Conservation (phyloP, 2,113 vertebrate genomes). For the Caretta caretta region DNA sequence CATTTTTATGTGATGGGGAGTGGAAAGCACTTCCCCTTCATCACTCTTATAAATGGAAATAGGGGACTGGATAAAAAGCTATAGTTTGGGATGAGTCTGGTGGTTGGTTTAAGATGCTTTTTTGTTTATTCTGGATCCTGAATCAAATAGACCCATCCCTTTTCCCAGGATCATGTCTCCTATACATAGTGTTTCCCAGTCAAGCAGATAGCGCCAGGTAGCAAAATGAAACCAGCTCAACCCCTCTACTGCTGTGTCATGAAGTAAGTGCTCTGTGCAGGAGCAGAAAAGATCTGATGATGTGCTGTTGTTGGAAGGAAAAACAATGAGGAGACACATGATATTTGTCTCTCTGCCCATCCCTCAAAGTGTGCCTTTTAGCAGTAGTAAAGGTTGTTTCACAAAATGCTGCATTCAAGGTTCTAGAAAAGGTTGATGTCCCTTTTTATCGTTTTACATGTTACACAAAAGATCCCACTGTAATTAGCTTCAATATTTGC, state of each 20-base stretch:
- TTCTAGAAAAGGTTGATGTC: constrained; percentile 19
- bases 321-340: not conserved
- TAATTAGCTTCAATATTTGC: constrained; percentile 63
- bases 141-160: not conserved
- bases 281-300: not conserved
- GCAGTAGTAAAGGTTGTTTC: no score
- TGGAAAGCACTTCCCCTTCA: not conserved
- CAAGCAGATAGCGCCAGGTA: not conserved
- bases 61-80: not conserved
- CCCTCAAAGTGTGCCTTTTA: not conserved
- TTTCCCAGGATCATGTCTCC: not conserved
- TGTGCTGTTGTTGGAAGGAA: not conserved
- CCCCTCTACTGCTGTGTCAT: not conserved
- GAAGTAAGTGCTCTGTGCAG: not conserved
- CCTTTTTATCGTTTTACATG: not conserved
- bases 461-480: constrained; percentile 49
- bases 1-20: not conserved
- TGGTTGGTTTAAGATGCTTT: not conserved
- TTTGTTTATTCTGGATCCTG: not conserved
- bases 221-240: not conserved
- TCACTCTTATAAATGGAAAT: constrained; percentile 39
- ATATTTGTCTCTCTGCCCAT: not conserved
- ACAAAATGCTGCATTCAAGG: constrained; percentile 24
- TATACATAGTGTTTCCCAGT: not conserved
- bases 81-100: not conserved